These are phyloP conservation scores for Sitobion miscanthi DNA, from an alignment of 1,140 invertebrate genomes.

Conservation along the genomic window DNA sequence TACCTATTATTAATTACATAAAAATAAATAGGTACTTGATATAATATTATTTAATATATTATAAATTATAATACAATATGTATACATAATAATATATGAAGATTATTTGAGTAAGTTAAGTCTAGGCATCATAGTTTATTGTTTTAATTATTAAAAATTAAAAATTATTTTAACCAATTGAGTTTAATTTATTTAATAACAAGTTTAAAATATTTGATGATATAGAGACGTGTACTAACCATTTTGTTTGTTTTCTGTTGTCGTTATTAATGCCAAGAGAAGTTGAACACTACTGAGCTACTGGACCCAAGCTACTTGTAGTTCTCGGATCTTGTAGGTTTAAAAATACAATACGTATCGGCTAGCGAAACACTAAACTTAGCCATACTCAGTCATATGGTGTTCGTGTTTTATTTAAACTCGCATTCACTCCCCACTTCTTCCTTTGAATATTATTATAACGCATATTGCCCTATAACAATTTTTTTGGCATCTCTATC, in stretches of 20 bases:
- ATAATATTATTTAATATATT: neutral
- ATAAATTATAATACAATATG: neutral
- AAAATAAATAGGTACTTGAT: neutral
- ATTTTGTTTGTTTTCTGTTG: slow-evolving; percentile 48
- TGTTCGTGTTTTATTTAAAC: slow-evolving; percentile 50
- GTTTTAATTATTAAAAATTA: neutral
- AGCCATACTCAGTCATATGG: slow-evolving; percentile 56
- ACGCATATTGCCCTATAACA: neutral
- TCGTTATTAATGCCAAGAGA: slow-evolving; percentile 26
- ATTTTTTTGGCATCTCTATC: slow-evolving; percentile 39
- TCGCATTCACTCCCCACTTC: slow-evolving; percentile 11
- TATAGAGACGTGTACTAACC: slow-evolving; percentile 26
- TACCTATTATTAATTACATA: too few species aligned
- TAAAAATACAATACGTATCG: slow-evolving; percentile 49
- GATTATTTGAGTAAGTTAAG: neutral
- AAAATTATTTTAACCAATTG: neutral
- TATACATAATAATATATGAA: neutral
- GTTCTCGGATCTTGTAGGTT: neutral
- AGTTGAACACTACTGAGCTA: slow-evolving; percentile 46
- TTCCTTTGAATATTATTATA: neutral
- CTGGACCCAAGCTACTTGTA: slow-evolving; percentile 1
- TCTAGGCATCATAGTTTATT: neutral
- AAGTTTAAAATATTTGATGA: neutral
- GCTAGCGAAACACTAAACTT: slow-evolving; percentile 53
- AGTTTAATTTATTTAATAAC: neutral